phyloP scores from a whole-genome alignment of 2,113 vertebrate genomes.

The Pygoscelis adeliae region DNA sequence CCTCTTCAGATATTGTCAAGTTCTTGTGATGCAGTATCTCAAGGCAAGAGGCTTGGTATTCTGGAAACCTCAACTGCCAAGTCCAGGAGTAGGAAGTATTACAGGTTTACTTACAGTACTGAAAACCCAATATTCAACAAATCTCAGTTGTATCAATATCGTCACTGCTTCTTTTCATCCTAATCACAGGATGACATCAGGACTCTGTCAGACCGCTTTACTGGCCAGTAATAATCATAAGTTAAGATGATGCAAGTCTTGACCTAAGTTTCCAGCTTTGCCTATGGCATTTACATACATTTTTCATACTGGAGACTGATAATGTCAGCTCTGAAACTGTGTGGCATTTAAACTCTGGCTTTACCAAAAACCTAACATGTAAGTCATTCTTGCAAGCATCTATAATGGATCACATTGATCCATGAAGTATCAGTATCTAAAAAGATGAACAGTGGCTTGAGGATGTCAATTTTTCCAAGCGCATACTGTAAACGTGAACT shows the following conservation, averaged over 20 bases:
- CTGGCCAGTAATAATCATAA: background rate
- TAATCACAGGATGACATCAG: constrained; percentile 20
- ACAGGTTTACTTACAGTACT: background rate
- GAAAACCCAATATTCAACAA: background rate
- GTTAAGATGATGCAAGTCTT: background rate
- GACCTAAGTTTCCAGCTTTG: background rate
- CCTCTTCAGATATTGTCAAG: constrained; percentile 51
- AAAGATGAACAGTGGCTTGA: background rate
- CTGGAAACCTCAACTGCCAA: background rate
- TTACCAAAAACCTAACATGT: background rate
- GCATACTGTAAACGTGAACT: background rate
- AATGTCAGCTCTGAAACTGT: background rate
- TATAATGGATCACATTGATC: background rate
- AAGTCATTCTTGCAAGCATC: background rate
- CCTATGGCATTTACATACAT: background rate
- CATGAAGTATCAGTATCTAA: background rate
- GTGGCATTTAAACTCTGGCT: background rate
- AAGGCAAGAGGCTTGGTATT: constrained; percentile 38
- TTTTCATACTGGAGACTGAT: background rate
- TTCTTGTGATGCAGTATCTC: constrained; percentile 49
- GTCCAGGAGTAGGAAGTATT: background rate
- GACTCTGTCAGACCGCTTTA: background rate
- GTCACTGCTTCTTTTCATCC: constrained; percentile 49
- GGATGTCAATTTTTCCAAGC: background rate
- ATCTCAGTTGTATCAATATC: background rate